Conservation (phyloP, 2,888 invertebrate species). For the Drosophila peninsularis region DNA sequence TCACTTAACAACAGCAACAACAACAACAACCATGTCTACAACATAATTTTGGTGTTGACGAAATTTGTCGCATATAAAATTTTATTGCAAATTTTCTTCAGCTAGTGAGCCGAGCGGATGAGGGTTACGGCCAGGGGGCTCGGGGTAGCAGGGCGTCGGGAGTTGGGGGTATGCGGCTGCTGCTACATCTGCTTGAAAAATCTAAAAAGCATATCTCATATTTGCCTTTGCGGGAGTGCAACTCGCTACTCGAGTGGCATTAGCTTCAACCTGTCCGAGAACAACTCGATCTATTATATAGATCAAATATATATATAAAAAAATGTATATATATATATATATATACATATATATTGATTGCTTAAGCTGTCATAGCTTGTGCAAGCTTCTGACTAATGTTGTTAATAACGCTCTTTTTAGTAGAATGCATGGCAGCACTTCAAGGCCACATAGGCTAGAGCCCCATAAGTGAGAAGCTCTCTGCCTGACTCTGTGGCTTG, state of each 20-base stretch:
- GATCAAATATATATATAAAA: neutral
- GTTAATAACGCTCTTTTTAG: too few species aligned
- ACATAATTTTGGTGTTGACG: conserved; percentile 59
- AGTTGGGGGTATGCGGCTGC: conserved; percentile 39
- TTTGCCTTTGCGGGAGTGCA: neutral
- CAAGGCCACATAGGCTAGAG: too few species aligned
- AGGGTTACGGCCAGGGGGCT: neutral
- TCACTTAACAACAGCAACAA: conserved; percentile 47
- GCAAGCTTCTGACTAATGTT: too few species aligned
- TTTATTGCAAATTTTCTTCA: conserved; percentile 69
- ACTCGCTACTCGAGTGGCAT: neutral
- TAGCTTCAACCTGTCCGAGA: neutral
- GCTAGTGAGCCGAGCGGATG: conserved; percentile 7
- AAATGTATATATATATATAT: too few species aligned
- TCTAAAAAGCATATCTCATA: conserved; percentile 26
- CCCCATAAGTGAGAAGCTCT: too few species aligned
- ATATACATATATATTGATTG: too few species aligned
- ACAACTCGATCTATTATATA: neutral
- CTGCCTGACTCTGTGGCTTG: too few species aligned
- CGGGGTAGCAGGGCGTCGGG: neutral
- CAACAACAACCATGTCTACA: conserved; percentile 29
- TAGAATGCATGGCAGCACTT: too few species aligned
- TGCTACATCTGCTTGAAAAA: conserved; percentile 68
- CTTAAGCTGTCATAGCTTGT: too few species aligned
- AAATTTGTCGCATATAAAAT: conserved; percentile 61